These are phyloP conservation scores for Pseudonaja textilis DNA, from an alignment of 2,113 vertebrate genomes.

Conservation along the genomic window DNA sequence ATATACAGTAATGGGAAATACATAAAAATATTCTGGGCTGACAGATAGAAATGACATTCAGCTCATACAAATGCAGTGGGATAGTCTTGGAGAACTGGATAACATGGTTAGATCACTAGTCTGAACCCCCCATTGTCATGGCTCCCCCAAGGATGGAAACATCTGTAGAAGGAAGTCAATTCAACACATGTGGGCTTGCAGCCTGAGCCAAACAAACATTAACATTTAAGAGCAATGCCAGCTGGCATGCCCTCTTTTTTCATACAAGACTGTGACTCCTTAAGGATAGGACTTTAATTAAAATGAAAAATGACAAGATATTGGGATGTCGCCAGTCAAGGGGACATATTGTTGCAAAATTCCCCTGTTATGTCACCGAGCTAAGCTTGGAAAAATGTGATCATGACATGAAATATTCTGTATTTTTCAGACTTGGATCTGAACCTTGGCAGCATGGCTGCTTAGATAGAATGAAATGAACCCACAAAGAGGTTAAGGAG, in stretches of 20 bases:
- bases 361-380: background rate
- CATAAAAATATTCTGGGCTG: background rate
- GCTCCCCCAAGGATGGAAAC: background rate
- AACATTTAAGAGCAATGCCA: background rate
- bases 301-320: background rate
- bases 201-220: background rate
- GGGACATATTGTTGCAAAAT: background rate
- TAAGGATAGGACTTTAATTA: background rate
- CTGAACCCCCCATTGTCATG: background rate
- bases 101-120: background rate
- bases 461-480: background rate
- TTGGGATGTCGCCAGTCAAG: background rate
- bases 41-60: background rate
- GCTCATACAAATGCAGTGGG: background rate
- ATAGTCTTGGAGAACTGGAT: background rate
- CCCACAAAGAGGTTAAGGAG: background rate
- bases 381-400: background rate
- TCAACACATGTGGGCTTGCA: background rate
- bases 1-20: background rate
- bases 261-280: background rate
- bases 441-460: background rate
- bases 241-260: background rate
- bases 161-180: background rate
- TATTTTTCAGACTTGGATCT: background rate
- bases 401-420: background rate